Evolutionary conservation across 2,888 invertebrate genomes (phyloP).

Genomic region (Yponomeuta cagnagella): DNA sequence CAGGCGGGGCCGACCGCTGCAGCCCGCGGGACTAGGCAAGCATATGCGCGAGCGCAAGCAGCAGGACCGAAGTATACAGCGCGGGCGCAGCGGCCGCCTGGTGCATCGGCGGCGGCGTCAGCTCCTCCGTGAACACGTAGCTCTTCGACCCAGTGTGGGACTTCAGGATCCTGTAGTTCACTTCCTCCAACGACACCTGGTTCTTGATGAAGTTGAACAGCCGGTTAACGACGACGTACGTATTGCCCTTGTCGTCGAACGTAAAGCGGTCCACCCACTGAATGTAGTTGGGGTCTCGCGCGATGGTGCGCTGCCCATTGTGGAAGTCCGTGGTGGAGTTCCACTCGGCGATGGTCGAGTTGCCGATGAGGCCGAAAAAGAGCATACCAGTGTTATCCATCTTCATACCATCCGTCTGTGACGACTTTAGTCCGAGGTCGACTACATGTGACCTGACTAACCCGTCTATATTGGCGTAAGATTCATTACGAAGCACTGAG

Average conservation of each 20-base stretch:
- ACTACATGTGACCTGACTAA: slow-evolving; percentile 66
- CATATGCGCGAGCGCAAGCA: slow-evolving; percentile 52
- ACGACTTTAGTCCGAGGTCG: slow-evolving; percentile 78
- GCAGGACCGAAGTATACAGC: slow-evolving; percentile 42
- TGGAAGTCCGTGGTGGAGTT: slow-evolving; percentile 77
- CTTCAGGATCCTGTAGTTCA: slow-evolving; percentile 81
- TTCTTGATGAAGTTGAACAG: slow-evolving; percentile 80
- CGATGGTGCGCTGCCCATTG: slow-evolving; percentile 78
- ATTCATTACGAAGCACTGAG: slow-evolving; percentile 74
- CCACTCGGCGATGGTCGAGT: slow-evolving; percentile 83
- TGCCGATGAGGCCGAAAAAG: slow-evolving; percentile 81
- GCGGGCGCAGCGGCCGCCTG: slow-evolving; percentile 45
- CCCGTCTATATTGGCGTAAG: slow-evolving; percentile 46
- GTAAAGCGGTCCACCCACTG: slow-evolving; percentile 85
- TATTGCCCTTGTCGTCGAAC: slow-evolving; percentile 79
- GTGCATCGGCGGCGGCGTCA: slow-evolving; percentile 31
- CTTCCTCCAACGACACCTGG: slow-evolving; percentile 72
- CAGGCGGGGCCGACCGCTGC: slow-evolving; percentile 28
- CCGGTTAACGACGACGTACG: slow-evolving; percentile 81
- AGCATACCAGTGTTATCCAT: slow-evolving; percentile 82
- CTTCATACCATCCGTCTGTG: slow-evolving; percentile 84
- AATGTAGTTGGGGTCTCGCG: slow-evolving; percentile 79
- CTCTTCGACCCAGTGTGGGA: slow-evolving; percentile 77
- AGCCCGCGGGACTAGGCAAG: slow-evolving; percentile 47
- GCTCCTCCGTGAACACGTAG: slow-evolving; percentile 76